phyloP scores from a whole-genome alignment of 2,888 invertebrate species.

The Ornithoptera priamus region DNA sequence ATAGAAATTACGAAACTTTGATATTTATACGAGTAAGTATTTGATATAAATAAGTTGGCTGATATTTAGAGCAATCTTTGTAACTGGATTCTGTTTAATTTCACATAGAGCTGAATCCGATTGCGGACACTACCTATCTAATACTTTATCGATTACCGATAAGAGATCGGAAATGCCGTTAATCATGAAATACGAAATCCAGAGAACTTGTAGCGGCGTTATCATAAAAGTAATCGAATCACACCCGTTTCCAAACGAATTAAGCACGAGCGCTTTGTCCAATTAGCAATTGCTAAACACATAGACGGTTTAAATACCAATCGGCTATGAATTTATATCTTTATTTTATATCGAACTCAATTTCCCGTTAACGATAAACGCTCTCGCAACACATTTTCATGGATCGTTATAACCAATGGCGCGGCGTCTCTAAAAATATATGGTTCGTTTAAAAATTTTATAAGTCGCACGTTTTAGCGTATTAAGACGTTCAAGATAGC shows the following conservation, averaged over 20 bases:
- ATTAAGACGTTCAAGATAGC: conserved; percentile 28
- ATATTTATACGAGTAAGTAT: conserved; percentile 8
- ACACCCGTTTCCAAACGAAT: conserved; percentile 43
- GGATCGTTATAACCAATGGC: conserved; percentile 31
- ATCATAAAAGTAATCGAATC: conserved; percentile 41
- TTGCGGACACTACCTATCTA: conserved; percentile 12
- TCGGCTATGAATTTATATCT: conserved; percentile 38
- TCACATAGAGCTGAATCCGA: conserved; percentile 15
- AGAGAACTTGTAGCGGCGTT: conserved; percentile 13
- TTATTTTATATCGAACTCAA: conserved; percentile 33
- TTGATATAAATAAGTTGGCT: conserved; percentile 19
- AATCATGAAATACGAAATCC: conserved; percentile 14
- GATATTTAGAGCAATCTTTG: conserved; percentile 16
- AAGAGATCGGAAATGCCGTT: conserved; percentile 20
- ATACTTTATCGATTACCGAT: conserved; percentile 17
- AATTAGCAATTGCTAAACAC: conserved; percentile 52
- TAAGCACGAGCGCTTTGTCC: conserved; percentile 47
- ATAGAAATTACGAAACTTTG: conserved; percentile 8
- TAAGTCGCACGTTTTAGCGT: conserved; percentile 18
- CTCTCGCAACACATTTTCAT: conserved; percentile 30
- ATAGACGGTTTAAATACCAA: conserved; percentile 38
- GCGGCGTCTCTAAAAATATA: conserved; percentile 21
- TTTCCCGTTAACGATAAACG: conserved; percentile 37
- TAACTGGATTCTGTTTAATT: conserved; percentile 24
- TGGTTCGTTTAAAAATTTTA: conserved; percentile 15